Evolutionary conservation across 2,888 invertebrate genomes (phyloP).

Genomic region (Drosophila macrospina): DNA sequence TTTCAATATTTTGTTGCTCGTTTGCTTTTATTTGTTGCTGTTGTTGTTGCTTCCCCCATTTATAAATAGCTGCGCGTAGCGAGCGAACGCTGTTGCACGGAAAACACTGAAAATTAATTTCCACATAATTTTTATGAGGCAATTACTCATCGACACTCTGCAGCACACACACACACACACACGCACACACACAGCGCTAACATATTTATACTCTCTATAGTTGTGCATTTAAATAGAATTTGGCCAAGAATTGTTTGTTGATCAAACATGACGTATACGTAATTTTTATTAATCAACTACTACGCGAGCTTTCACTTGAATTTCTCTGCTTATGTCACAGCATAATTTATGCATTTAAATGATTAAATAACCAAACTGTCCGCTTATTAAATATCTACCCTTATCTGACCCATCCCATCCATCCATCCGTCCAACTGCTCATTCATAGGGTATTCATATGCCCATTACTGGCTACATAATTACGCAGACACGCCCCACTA

Average conservation of each 20-base stretch:
- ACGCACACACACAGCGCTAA: neutral
- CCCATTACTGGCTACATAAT: conserved; percentile 60
- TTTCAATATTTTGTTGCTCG: conserved; percentile 74
- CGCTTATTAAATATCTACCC: conserved; percentile 23
- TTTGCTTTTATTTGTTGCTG: conserved; percentile 48
- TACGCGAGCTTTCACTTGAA: conserved; percentile 1
- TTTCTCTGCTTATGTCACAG: neutral
- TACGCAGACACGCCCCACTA: conserved; percentile 66
- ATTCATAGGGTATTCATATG: conserved; percentile 43
- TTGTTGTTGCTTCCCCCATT: conserved; percentile 35
- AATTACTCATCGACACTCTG: conserved; percentile 79
- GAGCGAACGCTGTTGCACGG: conserved; percentile 21
- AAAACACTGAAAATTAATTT: conserved; percentile 79
- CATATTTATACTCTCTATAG: neutral
- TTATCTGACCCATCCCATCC: neutral
- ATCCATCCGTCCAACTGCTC: conserved; percentile 5
- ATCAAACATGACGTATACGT: conserved; percentile 63
- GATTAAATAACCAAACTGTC: conserved; percentile 19
- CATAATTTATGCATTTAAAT: conserved; percentile 5
- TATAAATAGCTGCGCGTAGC: conserved; percentile 54
- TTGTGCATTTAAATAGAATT: conserved; percentile 7
- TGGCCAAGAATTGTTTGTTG: conserved; percentile 33
- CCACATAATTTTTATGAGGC: conserved; percentile 81
- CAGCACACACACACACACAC: conserved; percentile 21
- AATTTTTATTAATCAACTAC: conserved; percentile 18